Conservation (phyloP, 2,797 vertebrate genomes). For the Rhinoraja longicauda region DNA sequence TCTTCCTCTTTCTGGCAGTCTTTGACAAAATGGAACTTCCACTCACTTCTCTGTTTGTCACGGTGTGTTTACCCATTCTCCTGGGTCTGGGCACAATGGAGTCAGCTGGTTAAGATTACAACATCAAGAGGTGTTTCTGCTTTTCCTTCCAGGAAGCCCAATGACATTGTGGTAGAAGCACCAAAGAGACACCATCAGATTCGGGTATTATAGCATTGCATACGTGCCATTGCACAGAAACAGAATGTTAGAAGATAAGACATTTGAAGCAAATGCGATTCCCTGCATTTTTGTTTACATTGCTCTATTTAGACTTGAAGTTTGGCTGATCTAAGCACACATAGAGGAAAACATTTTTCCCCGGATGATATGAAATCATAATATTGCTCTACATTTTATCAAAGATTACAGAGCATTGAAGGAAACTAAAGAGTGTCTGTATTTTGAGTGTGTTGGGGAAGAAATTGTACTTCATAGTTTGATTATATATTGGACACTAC, state of each 20-base stretch:
- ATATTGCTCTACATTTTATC: neutral
- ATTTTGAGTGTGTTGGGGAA: neutral
- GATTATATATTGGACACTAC: neutral
- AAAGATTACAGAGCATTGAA: neutral
- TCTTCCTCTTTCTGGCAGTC: neutral
- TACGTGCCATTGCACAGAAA: too few species aligned
- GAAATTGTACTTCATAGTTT: neutral
- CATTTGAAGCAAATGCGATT: too few species aligned
- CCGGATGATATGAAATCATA: neutral
- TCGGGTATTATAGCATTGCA: too few species aligned
- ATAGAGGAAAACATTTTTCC: too few species aligned
- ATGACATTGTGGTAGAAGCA: too few species aligned
- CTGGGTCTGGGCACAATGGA: neutral
- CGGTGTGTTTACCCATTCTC: neutral
- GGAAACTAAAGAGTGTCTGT: neutral
- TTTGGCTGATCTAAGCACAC: too few species aligned
- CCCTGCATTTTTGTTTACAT: too few species aligned
- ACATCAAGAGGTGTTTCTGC: neutral
- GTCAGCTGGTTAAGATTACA: too few species aligned
- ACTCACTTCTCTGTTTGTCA: neutral
- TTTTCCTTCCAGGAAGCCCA: too few species aligned
- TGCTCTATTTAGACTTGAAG: too few species aligned
- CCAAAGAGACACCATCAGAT: too few species aligned
- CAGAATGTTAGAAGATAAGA: too few species aligned
- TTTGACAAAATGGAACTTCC: neutral